phyloP scores from a whole-genome alignment of 2,113 vertebrate genomes.

The Hippoglossus stenolepis region DNA sequence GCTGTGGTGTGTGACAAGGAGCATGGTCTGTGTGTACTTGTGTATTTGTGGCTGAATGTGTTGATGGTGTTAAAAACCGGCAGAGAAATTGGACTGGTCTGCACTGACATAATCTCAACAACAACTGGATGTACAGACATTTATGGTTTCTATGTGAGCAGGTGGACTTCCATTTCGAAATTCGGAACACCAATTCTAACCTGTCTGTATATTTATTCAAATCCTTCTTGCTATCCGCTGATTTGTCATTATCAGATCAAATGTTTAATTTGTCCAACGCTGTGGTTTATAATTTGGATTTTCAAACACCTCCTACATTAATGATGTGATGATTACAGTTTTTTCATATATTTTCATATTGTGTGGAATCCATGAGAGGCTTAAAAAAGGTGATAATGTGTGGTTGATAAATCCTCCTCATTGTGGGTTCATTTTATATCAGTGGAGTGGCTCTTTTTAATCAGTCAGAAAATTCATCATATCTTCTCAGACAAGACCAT shows the following conservation, averaged over 20 bases:
- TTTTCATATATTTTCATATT: background rate
- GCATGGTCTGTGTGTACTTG: background rate
- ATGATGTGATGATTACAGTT: too few relatives aligned
- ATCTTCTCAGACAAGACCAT: background rate
- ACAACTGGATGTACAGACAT: background rate
- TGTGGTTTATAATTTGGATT: background rate
- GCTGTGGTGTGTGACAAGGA: conserved; percentile 16
- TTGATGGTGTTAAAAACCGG: background rate
- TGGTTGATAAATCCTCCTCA: background rate
- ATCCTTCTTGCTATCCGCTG: background rate
- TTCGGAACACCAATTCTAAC: too few relatives aligned
- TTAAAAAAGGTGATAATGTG: background rate
- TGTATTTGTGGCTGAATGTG: background rate
- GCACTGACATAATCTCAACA: too few relatives aligned
- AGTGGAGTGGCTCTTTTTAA: background rate
- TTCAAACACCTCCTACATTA: background rate
- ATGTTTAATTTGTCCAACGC: background rate
- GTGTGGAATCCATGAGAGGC: background rate
- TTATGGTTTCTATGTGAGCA: background rate
- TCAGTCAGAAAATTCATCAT: background rate
- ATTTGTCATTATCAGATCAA: background rate
- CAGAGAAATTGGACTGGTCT: background rate
- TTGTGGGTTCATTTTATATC: too few relatives aligned
- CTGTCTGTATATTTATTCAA: background rate
- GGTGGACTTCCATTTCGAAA: background rate